Evolutionary conservation across 2,113 vertebrate species (phyloP).

Genomic region (Sterrhoptilus dennistouni): DNA sequence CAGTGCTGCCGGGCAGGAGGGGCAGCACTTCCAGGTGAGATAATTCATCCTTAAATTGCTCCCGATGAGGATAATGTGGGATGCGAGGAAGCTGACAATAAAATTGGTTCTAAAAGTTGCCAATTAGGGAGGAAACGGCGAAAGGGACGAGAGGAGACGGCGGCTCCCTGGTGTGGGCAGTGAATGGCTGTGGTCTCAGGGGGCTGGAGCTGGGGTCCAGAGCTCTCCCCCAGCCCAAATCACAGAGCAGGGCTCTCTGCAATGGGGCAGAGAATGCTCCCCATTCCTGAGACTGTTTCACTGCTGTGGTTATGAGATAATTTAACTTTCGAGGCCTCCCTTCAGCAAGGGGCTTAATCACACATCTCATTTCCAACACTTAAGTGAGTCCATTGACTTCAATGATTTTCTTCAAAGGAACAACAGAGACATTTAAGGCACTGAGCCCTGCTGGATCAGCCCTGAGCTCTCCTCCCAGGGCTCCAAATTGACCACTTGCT

Average conservation of each 20-base stretch:
- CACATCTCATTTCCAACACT: conserved; percentile 12
- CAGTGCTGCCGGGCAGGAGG: neutral
- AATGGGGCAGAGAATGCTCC: rapidly evolving
- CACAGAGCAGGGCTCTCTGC: neutral
- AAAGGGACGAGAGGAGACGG: rapidly evolving
- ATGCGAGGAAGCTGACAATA: neutral
- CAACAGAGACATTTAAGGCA: neutral
- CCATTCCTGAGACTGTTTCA: neutral
- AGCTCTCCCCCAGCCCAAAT: neutral
- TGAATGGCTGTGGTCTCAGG: neutral
- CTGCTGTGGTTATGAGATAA: neutral
- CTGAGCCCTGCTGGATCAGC: neutral
- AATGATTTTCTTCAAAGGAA: conserved; percentile 49
- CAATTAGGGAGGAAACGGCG: neutral
- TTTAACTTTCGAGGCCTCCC: neutral
- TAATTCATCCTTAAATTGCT: conserved; percentile 13
- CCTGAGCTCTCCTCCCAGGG: conserved; percentile 3
- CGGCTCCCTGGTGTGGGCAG: neutral
- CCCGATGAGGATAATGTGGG: neutral
- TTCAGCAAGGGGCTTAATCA: conserved; percentile 16
- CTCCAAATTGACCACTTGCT: conserved; percentile 34
- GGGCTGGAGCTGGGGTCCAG: neutral
- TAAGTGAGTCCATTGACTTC: conserved; percentile 37
- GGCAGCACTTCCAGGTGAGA: neutral
- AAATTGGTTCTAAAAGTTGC: neutral